A percentile compares a stretch with the other conserved stretches of the same genome.
Evolutionary conservation across 2,888 invertebrate genomes (phyloP).

Genomic region (Drosophila paranaensis): DNA sequence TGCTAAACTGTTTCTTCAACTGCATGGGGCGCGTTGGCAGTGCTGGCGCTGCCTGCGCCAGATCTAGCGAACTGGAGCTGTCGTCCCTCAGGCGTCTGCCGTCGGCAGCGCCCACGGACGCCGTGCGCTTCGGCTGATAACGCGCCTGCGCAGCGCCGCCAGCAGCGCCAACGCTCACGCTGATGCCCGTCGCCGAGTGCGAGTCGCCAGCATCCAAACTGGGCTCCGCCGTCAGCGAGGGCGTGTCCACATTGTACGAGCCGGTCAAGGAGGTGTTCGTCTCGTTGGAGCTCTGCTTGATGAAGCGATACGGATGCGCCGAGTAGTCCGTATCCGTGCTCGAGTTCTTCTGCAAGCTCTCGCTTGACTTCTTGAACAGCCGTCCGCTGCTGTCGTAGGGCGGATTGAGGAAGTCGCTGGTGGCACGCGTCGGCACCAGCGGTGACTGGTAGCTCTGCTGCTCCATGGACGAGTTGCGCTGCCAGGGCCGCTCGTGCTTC

Average conservation of each 20-base stretch:
- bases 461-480: conserved; percentile 82
- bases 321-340: conserved; percentile 85
- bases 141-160: conserved; percentile 66
- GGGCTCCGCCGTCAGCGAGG: conserved; percentile 83
- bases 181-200: conserved; percentile 68
- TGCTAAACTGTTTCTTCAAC: conserved; percentile 85
- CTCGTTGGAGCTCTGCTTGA: conserved; percentile 85
- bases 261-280: conserved; percentile 85
- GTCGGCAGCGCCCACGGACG: conserved; percentile 82
- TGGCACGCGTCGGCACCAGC: conserved; percentile 77
- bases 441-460: conserved; percentile 81
- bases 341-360: conserved; percentile 85
- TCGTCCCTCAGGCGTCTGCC: conserved; percentile 69
- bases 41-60: conserved; percentile 73
- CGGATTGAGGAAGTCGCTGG: conserved; percentile 83
- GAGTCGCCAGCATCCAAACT: conserved; percentile 83
- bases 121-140: conserved; percentile 82
- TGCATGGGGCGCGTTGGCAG: conserved; percentile 81
- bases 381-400: conserved; percentile 80
- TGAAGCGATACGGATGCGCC: conserved; percentile 84
- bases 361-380: conserved; percentile 84
- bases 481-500: conserved; percentile 82
- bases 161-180: conserved; percentile 62
- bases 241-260: conserved; percentile 84
- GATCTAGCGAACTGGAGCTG: conserved; percentile 70